A percentile compares a stretch with the other conserved stretches of the same genome.
phyloP scores from a whole-genome alignment of 2,113 vertebrate species.

The cattle (Bos taurus) region DNA sequence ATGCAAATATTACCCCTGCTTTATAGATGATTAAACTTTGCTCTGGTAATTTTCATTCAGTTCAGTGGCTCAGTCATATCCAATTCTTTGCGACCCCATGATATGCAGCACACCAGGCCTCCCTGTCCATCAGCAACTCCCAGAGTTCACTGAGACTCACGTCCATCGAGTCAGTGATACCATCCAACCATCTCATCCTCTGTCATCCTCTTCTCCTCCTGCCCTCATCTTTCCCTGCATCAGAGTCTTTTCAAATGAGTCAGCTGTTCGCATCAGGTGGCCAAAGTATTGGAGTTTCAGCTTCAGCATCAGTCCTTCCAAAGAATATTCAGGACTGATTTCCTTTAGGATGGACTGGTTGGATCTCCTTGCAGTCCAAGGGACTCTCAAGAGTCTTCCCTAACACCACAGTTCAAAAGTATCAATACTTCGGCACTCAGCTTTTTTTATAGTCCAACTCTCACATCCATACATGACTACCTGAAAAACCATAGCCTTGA shows the following conservation, averaged over 20 bases:
- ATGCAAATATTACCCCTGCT: neutral
- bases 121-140: neutral
- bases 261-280: neutral
- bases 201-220: neutral
- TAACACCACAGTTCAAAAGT: neutral
- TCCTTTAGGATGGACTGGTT: neutral
- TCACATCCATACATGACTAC: neutral
- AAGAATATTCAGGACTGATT: neutral
- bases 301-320: neutral
- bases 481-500: neutral
- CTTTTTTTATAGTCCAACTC: neutral
- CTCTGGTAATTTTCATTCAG: neutral
- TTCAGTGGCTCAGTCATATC: rapidly evolving
- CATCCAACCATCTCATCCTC: neutral
- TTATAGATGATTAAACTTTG: neutral
- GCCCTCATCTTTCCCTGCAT: neutral
- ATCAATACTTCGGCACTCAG: rapidly evolving
- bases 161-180: neutral
- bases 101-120: rapidly evolving
- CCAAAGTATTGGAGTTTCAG: neutral
- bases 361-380: neutral
- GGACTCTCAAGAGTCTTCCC: neutral
- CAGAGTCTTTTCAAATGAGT: neutral
- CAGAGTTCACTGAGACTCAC: rapidly evolving
- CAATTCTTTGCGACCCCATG: neutral